phyloP scores from a whole-genome alignment of 2,113 vertebrate genomes.

The Calypte anna region DNA sequence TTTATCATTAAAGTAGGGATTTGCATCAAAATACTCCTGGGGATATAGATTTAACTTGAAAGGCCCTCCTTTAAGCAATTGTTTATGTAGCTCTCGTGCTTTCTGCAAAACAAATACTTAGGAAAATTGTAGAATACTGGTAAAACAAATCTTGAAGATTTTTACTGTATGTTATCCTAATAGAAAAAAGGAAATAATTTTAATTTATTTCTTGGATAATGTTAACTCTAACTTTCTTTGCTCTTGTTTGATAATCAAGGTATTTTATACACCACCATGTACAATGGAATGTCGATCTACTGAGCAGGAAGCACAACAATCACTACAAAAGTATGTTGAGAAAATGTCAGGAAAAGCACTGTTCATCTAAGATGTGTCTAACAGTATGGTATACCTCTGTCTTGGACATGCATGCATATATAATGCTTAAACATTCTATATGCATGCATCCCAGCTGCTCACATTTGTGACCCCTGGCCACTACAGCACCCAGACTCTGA shows the following conservation, averaged over 20 bases:
- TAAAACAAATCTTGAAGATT: not conserved
- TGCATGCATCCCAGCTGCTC: not conserved
- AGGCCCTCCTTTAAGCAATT: conserved; percentile 79
- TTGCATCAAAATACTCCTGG: conserved; percentile 84
- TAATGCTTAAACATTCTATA: not conserved
- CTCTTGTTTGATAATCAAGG: not conserved
- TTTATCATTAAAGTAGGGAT: conserved; percentile 81
- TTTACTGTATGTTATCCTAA: not conserved
- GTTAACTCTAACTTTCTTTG: not conserved
- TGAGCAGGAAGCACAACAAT: not conserved
- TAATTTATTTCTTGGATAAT: not conserved
- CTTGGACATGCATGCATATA: not conserved
- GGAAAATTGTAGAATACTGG: not conserved
- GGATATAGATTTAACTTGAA: conserved; percentile 86
- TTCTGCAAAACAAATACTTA: conserved; percentile 74
- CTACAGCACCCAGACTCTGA: not conserved
- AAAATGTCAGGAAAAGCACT: not conserved
- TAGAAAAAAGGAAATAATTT: not conserved
- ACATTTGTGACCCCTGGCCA: not conserved
- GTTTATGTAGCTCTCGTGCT: conserved; percentile 71
- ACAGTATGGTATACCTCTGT: not conserved
- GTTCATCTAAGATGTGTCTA: not conserved
- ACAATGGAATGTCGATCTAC: not conserved
- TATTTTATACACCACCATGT: not conserved
- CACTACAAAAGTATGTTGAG: not conserved